A percentile compares a stretch with the other conserved stretches of the same genome.
phyloP scores from a whole-genome alignment of 2,888 invertebrate genomes.

The Parnassius apollo region DNA sequence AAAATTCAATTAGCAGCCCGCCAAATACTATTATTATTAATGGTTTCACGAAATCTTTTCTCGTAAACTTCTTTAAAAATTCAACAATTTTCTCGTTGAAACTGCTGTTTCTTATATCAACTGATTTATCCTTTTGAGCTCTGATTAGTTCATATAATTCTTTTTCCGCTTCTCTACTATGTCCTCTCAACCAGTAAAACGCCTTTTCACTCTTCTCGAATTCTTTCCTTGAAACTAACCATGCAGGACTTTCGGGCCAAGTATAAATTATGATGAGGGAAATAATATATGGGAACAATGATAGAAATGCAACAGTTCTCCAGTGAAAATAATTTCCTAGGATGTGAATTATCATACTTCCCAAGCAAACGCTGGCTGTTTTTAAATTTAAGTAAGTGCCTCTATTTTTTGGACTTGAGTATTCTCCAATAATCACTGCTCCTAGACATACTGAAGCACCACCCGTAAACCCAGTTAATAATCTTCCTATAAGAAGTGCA shows the following conservation, averaged over 20 bases:
- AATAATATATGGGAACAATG: slow-evolving; percentile 41
- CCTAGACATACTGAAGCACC: slow-evolving; percentile 47
- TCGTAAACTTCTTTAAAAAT: slow-evolving; percentile 46
- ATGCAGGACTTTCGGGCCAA: slow-evolving; percentile 82
- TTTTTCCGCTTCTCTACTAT: slow-evolving; percentile 32
- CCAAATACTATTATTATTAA: slow-evolving; percentile 43
- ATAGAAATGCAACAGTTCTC: slow-evolving; percentile 46
- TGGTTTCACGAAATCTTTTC: slow-evolving; percentile 53
- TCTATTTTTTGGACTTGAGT: slow-evolving; percentile 50
- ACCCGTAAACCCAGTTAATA: slow-evolving; percentile 45
- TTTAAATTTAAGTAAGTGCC: slow-evolving; percentile 58
- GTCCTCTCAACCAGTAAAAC: slow-evolving; percentile 75
- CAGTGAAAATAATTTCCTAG: slow-evolving; percentile 44
- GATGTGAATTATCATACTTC: slow-evolving; percentile 45
- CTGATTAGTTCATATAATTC: slow-evolving; percentile 47
- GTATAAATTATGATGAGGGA: slow-evolving; percentile 54
- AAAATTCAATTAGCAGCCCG: slow-evolving; percentile 45
- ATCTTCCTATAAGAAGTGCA: slow-evolving; percentile 45
- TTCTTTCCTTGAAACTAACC: slow-evolving; percentile 55
- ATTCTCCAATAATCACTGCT: slow-evolving; percentile 58
- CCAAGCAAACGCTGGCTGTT: slow-evolving; percentile 48
- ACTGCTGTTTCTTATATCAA: slow-evolving; percentile 26
- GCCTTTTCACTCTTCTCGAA: slow-evolving; percentile 69
- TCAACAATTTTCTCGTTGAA: slow-evolving; percentile 26
- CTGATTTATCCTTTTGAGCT: slow-evolving; percentile 43